Conservation (phyloP, 1,140 invertebrate species). For the Pemphigus obesinymphae region DNA sequence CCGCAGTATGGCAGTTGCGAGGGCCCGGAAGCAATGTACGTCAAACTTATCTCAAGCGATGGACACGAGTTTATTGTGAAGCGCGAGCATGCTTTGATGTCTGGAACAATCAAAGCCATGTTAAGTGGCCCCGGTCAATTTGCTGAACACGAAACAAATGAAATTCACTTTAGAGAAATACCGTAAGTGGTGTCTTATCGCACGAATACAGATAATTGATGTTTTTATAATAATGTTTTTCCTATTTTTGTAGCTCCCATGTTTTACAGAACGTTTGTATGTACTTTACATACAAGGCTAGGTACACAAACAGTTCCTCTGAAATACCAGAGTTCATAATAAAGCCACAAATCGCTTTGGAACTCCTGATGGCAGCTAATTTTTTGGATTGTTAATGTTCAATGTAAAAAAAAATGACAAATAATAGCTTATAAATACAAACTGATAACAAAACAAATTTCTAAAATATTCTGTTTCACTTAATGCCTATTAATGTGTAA, state of each 20-base stretch:
- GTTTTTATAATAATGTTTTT: not conserved
- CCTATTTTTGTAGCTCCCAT: slow-evolving; percentile 75
- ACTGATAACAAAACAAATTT: no score
- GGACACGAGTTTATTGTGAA: slow-evolving; percentile 98
- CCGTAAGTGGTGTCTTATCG: slow-evolving; percentile 68
- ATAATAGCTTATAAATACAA: no score
- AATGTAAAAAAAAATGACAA: no score
- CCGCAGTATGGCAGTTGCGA: slow-evolving; percentile 84
- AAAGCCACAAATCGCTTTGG: slow-evolving; percentile 90
- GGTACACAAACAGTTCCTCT: slow-evolving; percentile 98
- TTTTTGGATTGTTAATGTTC: slow-evolving; percentile 90
- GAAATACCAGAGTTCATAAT: slow-evolving; percentile 99
- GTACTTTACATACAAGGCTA: slow-evolving; percentile 99
- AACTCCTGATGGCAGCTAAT: slow-evolving; percentile 98
- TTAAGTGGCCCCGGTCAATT: slow-evolving; percentile 93
- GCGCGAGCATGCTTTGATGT: slow-evolving; percentile 92
- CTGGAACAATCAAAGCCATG: slow-evolving; percentile 98
- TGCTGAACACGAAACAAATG: slow-evolving; percentile 98
- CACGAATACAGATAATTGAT: not conserved
- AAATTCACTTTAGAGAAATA: slow-evolving; percentile 98
- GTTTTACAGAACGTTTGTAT: slow-evolving; percentile 98
- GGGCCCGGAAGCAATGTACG: slow-evolving; percentile 97
- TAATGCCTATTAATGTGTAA: no score
- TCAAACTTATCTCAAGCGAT: slow-evolving; percentile 95
- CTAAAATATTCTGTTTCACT: no score